phyloP scores from a whole-genome alignment of 2,113 vertebrate species.

The Phalacrocorax carbo region DNA sequence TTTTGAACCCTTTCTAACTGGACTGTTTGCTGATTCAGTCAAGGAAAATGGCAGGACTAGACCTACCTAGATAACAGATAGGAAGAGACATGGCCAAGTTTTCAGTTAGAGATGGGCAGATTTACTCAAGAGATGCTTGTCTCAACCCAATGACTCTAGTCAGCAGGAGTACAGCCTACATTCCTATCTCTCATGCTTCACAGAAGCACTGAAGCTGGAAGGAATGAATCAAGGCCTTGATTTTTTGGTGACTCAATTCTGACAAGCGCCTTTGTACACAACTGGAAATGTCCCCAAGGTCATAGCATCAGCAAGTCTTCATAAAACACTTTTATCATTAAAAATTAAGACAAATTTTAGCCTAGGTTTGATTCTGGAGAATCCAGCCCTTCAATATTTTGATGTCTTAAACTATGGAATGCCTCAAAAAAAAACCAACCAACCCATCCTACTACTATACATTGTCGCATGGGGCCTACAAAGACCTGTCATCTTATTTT shows the following conservation, averaged over 20 bases:
- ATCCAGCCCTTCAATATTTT: background rate
- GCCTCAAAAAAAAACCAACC: background rate
- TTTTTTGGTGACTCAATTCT: background rate
- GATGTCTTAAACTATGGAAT: background rate
- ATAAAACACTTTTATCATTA: constrained; percentile 6
- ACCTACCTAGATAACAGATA: background rate
- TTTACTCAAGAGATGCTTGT: background rate
- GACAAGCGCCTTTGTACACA: background rate
- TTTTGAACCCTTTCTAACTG: background rate
- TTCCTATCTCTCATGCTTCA: background rate
- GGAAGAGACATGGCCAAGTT: background rate
- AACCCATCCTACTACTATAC: background rate
- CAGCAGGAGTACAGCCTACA: background rate
- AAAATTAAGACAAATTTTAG: background rate
- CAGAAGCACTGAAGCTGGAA: background rate
- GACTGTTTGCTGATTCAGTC: background rate
- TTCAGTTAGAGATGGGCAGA: background rate
- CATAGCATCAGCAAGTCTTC: background rate
- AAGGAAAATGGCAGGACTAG: background rate
- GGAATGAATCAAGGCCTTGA: background rate
- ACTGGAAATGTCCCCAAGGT: background rate
- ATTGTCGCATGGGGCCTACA: background rate
- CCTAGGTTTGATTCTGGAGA: background rate
- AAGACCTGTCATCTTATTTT: background rate
- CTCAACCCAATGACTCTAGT: background rate